Percentiles rank a stretch among this genome's conserved stretches.
phyloP scores from a whole-genome alignment of 2,888 invertebrate genomes.

The Pyrgus malvae region DNA sequence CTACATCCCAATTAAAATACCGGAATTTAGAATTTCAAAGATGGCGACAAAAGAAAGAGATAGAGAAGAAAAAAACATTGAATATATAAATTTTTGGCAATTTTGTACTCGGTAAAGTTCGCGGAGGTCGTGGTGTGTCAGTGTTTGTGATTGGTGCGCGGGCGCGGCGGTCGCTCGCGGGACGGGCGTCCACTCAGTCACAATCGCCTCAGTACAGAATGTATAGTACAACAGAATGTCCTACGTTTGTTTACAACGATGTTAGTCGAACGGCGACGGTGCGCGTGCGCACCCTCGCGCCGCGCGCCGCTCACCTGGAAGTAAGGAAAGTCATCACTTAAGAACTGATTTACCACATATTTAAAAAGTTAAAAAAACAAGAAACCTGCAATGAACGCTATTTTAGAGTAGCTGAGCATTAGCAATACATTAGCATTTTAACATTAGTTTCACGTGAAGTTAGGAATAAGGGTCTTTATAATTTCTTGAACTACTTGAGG shows the following conservation, averaged over 20 bases:
- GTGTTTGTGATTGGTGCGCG: conserved; percentile 38
- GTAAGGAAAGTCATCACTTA: not conserved
- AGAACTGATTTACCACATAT: not conserved
- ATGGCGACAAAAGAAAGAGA: conserved; percentile 7
- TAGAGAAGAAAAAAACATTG: conserved; percentile 42
- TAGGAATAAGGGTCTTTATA: too few relatives aligned
- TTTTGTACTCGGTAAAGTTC: conserved; percentile 77
- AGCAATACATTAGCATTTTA: too few relatives aligned
- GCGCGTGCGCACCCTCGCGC: conserved; percentile 46
- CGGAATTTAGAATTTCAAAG: conserved; percentile 1
- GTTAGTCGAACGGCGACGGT: conserved; percentile 45
- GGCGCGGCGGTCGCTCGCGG: conserved; percentile 52
- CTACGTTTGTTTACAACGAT: conserved; percentile 60
- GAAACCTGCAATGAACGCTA: too few relatives aligned
- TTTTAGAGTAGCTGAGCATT: too few relatives aligned
- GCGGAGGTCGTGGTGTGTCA: conserved; percentile 37
- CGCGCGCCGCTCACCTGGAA: conserved; percentile 63
- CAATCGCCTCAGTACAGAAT: conserved; percentile 70
- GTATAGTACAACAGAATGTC: conserved; percentile 74
- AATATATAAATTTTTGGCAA: conserved; percentile 72
- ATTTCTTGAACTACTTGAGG: too few relatives aligned
- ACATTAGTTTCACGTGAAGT: too few relatives aligned
- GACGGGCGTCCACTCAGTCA: conserved; percentile 59
- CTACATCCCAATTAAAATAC: too few relatives aligned
- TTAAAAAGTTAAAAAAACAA: too few relatives aligned